Evolutionary conservation across 2,888 invertebrate species (phyloP).

Genomic region (Dryadula phaetusa): DNA sequence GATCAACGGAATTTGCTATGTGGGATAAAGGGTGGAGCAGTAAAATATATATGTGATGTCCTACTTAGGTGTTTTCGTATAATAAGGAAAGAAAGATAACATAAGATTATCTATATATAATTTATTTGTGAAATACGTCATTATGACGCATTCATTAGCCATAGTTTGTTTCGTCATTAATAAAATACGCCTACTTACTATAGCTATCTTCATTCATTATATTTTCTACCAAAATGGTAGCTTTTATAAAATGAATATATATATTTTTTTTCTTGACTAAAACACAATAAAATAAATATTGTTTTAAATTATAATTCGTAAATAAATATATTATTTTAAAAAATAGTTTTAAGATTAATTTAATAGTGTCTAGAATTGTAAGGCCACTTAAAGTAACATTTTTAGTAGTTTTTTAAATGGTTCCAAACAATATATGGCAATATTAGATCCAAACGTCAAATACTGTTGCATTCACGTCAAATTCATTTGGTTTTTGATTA

Average conservation of each 20-base stretch:
- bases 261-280: too few relatives aligned
- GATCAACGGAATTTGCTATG: too few relatives aligned
- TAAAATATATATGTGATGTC: too few relatives aligned
- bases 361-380: too few relatives aligned
- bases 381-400: not conserved
- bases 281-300: too few relatives aligned
- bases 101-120: not conserved
- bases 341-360: too few relatives aligned
- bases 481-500: conserved; percentile 76
- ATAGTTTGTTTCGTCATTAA: conserved; percentile 13
- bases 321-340: not conserved
- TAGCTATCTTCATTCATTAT: not conserved
- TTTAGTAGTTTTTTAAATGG: conserved; percentile 23
- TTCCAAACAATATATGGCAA: conserved; percentile 40
- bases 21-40: too few relatives aligned
- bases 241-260: not conserved
- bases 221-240: conserved; percentile 29
- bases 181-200: conserved; percentile 14
- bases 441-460: conserved; percentile 49
- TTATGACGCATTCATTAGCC: conserved; percentile 12
- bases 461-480: conserved; percentile 60
- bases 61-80: too few relatives aligned
- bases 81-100: too few relatives aligned
- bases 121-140: not conserved
- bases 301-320: not conserved